A percentile compares a stretch with the other conserved stretches of the same genome.
Evolutionary conservation across 2,113 vertebrate species (phyloP).

Genomic region (sheep (Ovis aries)): ARS-UI_Ramb_v3.0 NC_056074.1:46061501-46062000

Average conservation of each 20-base stretch:
- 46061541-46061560: neutral
- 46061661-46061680: neutral
- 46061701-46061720: neutral
- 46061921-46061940: neutral
- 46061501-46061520: neutral
- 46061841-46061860: neutral
- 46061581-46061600: neutral
- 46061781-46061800: too few relatives aligned
- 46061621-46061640: neutral
- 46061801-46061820: neutral
- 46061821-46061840: neutral
- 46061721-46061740: neutral
- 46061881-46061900: neutral
- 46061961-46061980: neutral
- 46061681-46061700: neutral
- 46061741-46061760: neutral
- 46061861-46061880: neutral
- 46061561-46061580: neutral
- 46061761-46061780: neutral
- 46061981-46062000: neutral
- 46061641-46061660: neutral
- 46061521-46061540: neutral
- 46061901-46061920: neutral
- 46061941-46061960: neutral
- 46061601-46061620: neutral